phyloP scores from a whole-genome alignment of 2,888 invertebrate genomes.

The Hirtodrosophila histrioides region DNA sequence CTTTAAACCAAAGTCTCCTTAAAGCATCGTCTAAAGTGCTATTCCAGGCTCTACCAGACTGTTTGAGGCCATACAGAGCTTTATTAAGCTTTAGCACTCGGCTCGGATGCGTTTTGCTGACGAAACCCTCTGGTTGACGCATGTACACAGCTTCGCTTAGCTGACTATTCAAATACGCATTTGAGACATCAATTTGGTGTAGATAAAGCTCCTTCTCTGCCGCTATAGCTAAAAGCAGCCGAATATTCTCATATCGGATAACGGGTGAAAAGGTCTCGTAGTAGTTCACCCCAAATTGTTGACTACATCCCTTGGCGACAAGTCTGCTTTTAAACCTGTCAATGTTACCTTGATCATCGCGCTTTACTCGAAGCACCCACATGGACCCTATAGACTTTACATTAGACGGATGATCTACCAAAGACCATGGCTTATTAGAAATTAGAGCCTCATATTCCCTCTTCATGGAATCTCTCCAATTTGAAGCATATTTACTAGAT shows the following conservation, averaged over 20 bases:
- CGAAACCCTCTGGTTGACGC: constrained; percentile 43
- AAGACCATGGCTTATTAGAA: constrained; percentile 27
- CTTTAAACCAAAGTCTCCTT: constrained; percentile 23
- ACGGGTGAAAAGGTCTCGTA: constrained; percentile 52
- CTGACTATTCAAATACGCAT: constrained; percentile 47
- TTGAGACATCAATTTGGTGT: constrained; percentile 50
- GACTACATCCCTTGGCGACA: constrained; percentile 47
- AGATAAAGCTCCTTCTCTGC: constrained; percentile 36
- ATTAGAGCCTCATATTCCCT: constrained; percentile 29
- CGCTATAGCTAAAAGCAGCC: constrained; percentile 44
- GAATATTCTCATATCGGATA: constrained; percentile 43
- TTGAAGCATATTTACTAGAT: not conserved
- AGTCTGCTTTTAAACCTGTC: constrained; percentile 31
- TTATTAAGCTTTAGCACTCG: constrained; percentile 49
- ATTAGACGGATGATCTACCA: constrained; percentile 26
- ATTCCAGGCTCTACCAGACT: constrained; percentile 56
- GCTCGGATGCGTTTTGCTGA: constrained; percentile 35
- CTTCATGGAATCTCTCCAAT: constrained; percentile 31
- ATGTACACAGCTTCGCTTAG: constrained; percentile 44
- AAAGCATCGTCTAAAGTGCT: constrained; percentile 33
- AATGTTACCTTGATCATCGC: constrained; percentile 24
- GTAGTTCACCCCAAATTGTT: constrained; percentile 39
- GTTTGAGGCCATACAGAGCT: constrained; percentile 57
- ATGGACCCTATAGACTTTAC: constrained; percentile 38
- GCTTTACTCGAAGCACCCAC: constrained; percentile 46